Base-by-base conservation (phyloP, 1,140 invertebrate species). In the Philopotamus ludificatus region DNA sequence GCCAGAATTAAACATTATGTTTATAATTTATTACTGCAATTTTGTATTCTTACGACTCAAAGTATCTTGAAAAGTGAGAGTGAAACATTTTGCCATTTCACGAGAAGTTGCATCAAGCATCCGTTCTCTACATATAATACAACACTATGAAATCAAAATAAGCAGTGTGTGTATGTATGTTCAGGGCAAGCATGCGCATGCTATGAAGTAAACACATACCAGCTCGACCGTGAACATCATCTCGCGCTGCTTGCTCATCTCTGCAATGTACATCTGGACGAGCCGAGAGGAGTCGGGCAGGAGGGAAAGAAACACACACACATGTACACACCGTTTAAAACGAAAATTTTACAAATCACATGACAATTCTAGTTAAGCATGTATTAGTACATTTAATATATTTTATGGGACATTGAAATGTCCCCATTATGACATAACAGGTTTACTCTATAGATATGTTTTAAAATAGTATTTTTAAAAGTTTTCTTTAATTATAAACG, bases 171-270 rank as follows among this genome's bases (percentile, higher is more conserved):
- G 51, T 57, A 65, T 26, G 54, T 42, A 57, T 51, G 49, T 16
- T 22, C 12, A 12, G 41, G 42, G 25, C 23, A 34, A 47, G 9
- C 57, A 47, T 60, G 57, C 57, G 16, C 57, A 47, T 60, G 57
- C 57, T 23, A 28, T 28, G 57, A 47, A 47, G 39, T 26, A 0
- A 45, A 18, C 25, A 71, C 88, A 84, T 89, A 91, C 89, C 88
- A 91, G 82, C 83, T 91, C 89, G 76, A 90, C 88, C 79, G 89
- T 89, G 82, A 90, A 87, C 78, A 91, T 83, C 81, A 91, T 85
- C 82, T 92, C 89, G 82, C 88, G 86, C 79, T 90, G 89, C 84
- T 90, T 90, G 83, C 85, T 91, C 82, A 94, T 87, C 86, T 94
- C 92, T 82, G 91, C 88, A 83, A 89, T 88, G 84, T 88, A 90